Base-by-base conservation (phyloP, 2,888 invertebrate species). In the Synergus umbraculus region DNA sequence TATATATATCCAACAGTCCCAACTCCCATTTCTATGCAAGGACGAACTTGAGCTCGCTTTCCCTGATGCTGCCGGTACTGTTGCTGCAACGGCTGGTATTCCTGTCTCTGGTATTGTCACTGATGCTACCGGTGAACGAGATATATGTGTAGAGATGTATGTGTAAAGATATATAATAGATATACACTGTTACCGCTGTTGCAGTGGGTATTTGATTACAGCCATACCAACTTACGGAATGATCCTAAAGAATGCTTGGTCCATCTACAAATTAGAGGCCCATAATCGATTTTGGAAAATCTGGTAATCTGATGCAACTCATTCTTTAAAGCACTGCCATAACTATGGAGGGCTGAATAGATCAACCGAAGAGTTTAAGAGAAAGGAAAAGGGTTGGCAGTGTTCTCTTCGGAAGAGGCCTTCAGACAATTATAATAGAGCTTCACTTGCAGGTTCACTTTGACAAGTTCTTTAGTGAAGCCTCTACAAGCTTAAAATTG, bases 1-100 rank as follows among this genome's bases (percentile, higher is more conserved):
- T 80, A 79, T 79, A 79, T 80, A 76, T 80, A 78, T 69, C 79
- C 54, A 29, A 13, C 41, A 22, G 15, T 8, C 78, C 77, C 76
- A 43, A 66, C 73, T 58, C 69, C 79, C 66, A 76, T 44, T 43
- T 63, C 60, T 58, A 69, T 58, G 78, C 66, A 22, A 63, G 12
- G 29, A 63, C 22, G 54, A 22, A 13, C 63, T 63, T 12, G 18
- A 37, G 29, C 29, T 63, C 29, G 29, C 29, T 63, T 63, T 60
- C 12, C 29, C 29, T 29, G 29, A 13, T 63, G 63, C 63, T 29
- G 22, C 29, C 22, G 63, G 7, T 63, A 22, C 29, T 63, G 63
- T 13, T 63, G 18, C 63, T 63, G 13, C 63, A 29, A 63, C 49
- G 49, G 49, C 13, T 29, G 29, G 29, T 29, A 63, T 63, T 63